A percentile compares a stretch with the other conserved stretches of the same genome.
Evolutionary conservation across 2,113 vertebrate species (phyloP).

Genomic region (Lepisosteus osseus): DNA sequence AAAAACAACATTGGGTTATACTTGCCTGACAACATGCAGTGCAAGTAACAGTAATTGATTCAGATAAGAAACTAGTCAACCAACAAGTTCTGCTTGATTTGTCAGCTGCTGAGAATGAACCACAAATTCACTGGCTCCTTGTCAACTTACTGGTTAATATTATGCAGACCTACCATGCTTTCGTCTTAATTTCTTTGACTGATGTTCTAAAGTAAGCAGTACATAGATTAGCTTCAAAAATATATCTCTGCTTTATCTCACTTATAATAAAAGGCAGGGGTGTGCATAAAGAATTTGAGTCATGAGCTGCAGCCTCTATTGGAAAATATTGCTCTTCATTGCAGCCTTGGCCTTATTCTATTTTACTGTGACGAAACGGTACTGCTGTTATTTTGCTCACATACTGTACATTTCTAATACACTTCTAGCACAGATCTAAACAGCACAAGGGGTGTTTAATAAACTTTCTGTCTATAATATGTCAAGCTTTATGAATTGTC

Average conservation of each 20-base stretch:
- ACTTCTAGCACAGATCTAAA: too few species aligned
- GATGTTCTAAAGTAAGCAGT: conserved; percentile 37
- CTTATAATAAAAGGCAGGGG: background rate
- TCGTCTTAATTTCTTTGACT: conserved; percentile 42
- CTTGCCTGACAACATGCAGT: conserved; percentile 27
- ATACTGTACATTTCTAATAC: too few species aligned
- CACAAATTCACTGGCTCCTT: conserved; percentile 43
- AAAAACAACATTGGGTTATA: conserved; percentile 32
- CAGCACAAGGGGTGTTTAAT: too few species aligned
- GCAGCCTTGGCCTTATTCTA: too few species aligned
- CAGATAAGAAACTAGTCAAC: conserved; percentile 51
- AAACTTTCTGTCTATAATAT: too few species aligned
- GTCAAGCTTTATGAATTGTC: too few species aligned
- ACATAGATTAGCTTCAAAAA: conserved; percentile 25
- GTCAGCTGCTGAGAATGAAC: conserved; percentile 35
- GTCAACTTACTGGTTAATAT: conserved; percentile 44
- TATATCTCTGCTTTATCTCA: conserved; percentile 35
- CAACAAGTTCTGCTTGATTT: conserved; percentile 43
- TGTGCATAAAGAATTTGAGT: too few species aligned
- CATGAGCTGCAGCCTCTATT: too few species aligned
- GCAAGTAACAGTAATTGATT: conserved; percentile 49
- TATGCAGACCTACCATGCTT: conserved; percentile 28
- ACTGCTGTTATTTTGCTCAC: too few species aligned
- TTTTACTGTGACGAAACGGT: too few species aligned
- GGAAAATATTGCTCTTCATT: too few species aligned